These are phyloP conservation scores for Drosophila eugracilis DNA, from an alignment of 1,140 invertebrate species.

Conservation along the genomic window DNA sequence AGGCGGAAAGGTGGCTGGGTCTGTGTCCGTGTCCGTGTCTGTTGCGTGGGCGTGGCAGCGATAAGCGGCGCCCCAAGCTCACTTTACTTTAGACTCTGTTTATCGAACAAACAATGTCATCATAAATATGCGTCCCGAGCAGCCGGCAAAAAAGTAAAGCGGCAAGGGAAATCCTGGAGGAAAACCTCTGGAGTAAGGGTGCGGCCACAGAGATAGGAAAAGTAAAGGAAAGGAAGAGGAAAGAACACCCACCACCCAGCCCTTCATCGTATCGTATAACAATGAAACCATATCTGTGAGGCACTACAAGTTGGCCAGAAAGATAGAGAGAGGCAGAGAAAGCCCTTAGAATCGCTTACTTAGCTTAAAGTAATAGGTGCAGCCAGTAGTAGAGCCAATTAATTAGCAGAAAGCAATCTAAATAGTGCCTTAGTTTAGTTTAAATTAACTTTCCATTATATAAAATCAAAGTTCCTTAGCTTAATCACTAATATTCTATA, in stretches of 20 bases:
- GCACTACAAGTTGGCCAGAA: background rate
- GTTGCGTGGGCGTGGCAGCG: constrained; percentile 40
- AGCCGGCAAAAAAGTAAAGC: background rate
- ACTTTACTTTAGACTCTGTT: constrained; percentile 76
- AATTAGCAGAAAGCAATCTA: no score
- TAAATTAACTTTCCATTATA: no score
- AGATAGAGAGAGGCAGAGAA: no score
- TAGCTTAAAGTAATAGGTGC: background rate
- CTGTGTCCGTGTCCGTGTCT: constrained; percentile 50
- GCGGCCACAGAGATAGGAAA: constrained; percentile 12
- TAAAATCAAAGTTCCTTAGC: no score
- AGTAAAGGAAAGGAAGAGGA: background rate
- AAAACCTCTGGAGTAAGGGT: constrained; percentile 17
- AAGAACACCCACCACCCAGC: no score
- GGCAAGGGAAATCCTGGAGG: background rate
- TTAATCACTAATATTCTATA: no score
- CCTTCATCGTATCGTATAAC: background rate
- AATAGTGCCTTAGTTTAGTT: no score
- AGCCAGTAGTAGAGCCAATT: no score
- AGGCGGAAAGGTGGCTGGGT: background rate
- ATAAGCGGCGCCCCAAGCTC: constrained; percentile 16
- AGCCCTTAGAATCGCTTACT: background rate
- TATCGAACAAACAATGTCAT: constrained; percentile 83
- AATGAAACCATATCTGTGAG: background rate
- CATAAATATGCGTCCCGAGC: constrained; percentile 73